Evolutionary conservation across 2,888 invertebrate genomes (phyloP).

Genomic region (Lithosia quadra): DNA sequence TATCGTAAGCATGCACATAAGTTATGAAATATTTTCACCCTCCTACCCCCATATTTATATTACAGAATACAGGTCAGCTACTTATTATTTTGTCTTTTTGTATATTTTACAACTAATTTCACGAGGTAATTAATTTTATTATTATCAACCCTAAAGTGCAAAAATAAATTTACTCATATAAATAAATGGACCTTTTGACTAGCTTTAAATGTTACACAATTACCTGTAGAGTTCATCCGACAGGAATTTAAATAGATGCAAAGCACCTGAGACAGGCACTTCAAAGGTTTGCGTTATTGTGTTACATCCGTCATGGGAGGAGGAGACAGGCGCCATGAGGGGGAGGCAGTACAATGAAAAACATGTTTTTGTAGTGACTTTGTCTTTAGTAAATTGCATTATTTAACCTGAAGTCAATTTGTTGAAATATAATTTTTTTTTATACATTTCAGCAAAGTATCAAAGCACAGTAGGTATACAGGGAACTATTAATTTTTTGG

Average conservation of each 20-base stretch:
- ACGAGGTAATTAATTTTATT: too few relatives aligned
- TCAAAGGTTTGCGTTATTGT: slow-evolving; percentile 6
- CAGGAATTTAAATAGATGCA: slow-evolving; percentile 4
- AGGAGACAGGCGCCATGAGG: not conserved
- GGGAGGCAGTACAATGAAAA: not conserved
- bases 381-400: not conserved
- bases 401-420: not conserved
- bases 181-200: slow-evolving; percentile 7
- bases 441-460: too few relatives aligned
- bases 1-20: too few relatives aligned
- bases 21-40: too few relatives aligned
- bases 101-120: too few relatives aligned
- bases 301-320: slow-evolving; percentile 5
- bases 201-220: slow-evolving; percentile 7
- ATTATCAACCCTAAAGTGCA: too few relatives aligned
- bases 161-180: slow-evolving; percentile 7
- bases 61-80: too few relatives aligned
- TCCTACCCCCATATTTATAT: too few relatives aligned
- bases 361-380: not conserved
- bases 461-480: too few relatives aligned
- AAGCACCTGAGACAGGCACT: slow-evolving; percentile 11
- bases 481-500: too few relatives aligned
- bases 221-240: slow-evolving; percentile 5
- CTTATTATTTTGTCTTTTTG: too few relatives aligned
- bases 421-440: too few relatives aligned